Base-by-base conservation (phyloP, 2,797 vertebrate genomes). In the Xerus rutilus region DNA sequence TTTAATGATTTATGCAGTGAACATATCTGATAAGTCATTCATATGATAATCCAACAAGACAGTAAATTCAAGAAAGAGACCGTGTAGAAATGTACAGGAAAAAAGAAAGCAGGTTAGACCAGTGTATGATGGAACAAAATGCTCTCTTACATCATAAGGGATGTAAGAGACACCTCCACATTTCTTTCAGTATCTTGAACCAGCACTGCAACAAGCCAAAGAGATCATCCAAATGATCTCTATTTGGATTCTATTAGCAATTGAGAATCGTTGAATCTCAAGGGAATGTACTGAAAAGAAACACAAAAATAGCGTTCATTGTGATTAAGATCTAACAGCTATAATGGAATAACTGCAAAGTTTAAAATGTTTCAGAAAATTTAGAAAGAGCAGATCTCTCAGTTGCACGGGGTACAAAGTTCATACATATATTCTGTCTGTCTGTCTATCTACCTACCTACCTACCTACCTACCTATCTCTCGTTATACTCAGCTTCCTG, bases 301-400 rank as follows among this genome's bases (percentile, higher is more conserved):
- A 86, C 74, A 78, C n/a, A 90, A 67, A 94, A 96, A 95, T 59
- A 94, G 90, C 45, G 17, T 23, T 88, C 77, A 76, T n/a, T 69
- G 72, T 91, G 77, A 93, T 86, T 92, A 89, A 96, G 73, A 69
- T 49, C 92, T 87, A 82, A 91, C 74, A 85, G 47, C 64, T 73
- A 3, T 90, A 86, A 96, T 21, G 90, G 84, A 92, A 94, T 95
- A 67, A 94, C 62, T 89, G 30, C 47, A 59, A 87, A 81, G 54
- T 57, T 93, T 67, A 82, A 62, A 89, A n/a, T 81, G 52, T 59
- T 82, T 83, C 91, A 88, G 52, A 92, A 28, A 47, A 79, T 78
- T 96, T 86, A 87, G 59, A 67, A 79, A 95, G 39, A 45, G 54
- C 52, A 25, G 32, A 35, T 45, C 20, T 81, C 84, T 93, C 47